Evolutionary conservation across 2,797 vertebrate species (phyloP).

Genomic region (Sebastolobus alascanus): DNA sequence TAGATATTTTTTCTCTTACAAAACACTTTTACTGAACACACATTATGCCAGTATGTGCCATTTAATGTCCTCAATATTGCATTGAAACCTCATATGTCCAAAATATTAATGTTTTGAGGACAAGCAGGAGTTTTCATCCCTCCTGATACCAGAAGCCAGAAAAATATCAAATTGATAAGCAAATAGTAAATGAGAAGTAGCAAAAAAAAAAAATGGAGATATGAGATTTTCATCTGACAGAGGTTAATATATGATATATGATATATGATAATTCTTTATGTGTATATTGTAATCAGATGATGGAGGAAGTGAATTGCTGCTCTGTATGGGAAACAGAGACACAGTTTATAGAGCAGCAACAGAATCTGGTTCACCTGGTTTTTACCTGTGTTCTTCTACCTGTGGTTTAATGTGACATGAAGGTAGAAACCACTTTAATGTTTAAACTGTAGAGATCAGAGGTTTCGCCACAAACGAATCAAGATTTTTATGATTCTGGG

Average conservation of each 20-base stretch:
- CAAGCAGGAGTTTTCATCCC: too few relatives aligned
- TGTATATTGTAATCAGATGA: background rate
- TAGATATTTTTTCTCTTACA: background rate
- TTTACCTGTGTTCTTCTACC: background rate
- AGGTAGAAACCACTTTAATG: background rate
- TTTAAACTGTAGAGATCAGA: too few relatives aligned
- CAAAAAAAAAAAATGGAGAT: background rate
- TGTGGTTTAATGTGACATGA: constrained; percentile 14
- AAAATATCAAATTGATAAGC: background rate
- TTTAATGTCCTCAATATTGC: background rate
- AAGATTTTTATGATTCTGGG: accelerated
- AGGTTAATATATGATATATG: background rate
- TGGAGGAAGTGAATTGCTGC: background rate
- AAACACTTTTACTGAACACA: background rate
- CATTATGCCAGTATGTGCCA: background rate
- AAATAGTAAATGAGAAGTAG: too few relatives aligned
- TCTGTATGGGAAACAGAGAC: background rate
- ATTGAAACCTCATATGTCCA: background rate
- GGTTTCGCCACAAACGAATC: background rate
- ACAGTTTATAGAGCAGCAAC: background rate
- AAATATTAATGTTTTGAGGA: background rate
- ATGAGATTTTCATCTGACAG: background rate
- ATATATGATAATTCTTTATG: background rate
- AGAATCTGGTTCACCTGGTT: background rate
- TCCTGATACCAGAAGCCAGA: background rate